Evolutionary conservation across 2,888 invertebrate genomes (phyloP), one percentile per base, ranked within the genome.

Genomic region (Caenorhabditis drosophilae): DNA sequence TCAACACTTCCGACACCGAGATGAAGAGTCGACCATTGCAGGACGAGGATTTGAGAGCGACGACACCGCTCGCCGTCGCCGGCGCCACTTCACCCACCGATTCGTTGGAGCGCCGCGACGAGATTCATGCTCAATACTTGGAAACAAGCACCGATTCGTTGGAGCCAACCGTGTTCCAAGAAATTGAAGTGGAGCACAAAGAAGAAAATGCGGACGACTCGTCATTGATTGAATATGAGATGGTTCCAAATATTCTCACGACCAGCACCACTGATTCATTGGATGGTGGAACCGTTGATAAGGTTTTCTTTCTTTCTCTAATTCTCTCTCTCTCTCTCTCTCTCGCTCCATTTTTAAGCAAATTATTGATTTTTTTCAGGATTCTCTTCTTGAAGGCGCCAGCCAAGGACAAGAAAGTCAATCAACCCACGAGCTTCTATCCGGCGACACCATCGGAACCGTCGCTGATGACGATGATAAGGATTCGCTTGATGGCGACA

Each of bases 381-480:
- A 82, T 53, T 79, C 80, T 12, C 58, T 81, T 22, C 74, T 81
- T 45, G 81, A 80, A 52, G 80, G 75, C 44, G 73, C 72, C 47
- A 77, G 77, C 53, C 81, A 82, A 52, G 80, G 78, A 25, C 56
- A 64, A 40, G 71, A 56, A 40, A 75, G 72, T 20, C 54, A 50
- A 16, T 60, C 73, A 18, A 77, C 80, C 1, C 77, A 75, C 16
- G 78, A 66, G 7, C 41, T 74, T n/a, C 59, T 82, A 18, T 79
- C 76, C 54, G 74, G 77, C 20, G 82, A 82, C 47, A 82, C 82
- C 1, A 55, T 70, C 16, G 76, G 73, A 25, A 81, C 80, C 7
- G 77, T 75, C 18, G 64, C 64, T 27, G 44, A 27, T 7, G 75
- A 78, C 2, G 76, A 67, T 18, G 81, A 81, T 34, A 70, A 70